phyloP scores from a whole-genome alignment of 2,888 invertebrate species.

The Apoda limacodes region DNA sequence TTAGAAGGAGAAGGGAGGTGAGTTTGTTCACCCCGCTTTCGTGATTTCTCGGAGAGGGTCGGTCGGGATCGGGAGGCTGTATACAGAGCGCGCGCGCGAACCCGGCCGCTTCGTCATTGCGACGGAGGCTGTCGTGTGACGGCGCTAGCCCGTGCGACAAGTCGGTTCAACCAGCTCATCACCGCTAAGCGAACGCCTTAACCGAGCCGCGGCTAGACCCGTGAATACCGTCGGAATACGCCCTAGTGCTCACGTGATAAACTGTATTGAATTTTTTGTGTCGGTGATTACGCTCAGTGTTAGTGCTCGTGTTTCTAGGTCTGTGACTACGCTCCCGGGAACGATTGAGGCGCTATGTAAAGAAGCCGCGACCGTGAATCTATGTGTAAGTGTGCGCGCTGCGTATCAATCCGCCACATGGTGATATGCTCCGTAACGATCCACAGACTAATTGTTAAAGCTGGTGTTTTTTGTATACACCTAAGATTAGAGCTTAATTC shows the following conservation, averaged over 20 bases:
- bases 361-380: conserved; percentile 57
- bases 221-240: conserved; percentile 23
- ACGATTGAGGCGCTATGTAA: conserved; percentile 73
- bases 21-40: conserved; percentile 64
- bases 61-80: conserved; percentile 57
- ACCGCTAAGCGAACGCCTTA: conserved; percentile 26
- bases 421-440: conserved; percentile 44
- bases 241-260: conserved; percentile 18
- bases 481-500: too few relatives aligned
- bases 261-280: too few relatives aligned
- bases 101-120: conserved; percentile 69
- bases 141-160: conserved; percentile 62
- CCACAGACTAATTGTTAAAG: conserved; percentile 34
- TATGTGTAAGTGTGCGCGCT: conserved; percentile 65
- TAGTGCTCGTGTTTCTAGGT: conserved; percentile 69
- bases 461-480: conserved; percentile 38
- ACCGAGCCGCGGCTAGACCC: conserved; percentile 22
- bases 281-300: conserved; percentile 59
- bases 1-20: conserved; percentile 62
- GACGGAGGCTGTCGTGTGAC: conserved; percentile 67
- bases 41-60: conserved; percentile 47
- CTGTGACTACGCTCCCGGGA: conserved; percentile 73
- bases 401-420: conserved; percentile 44
- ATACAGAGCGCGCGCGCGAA: conserved; percentile 65
- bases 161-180: conserved; percentile 41